These are phyloP conservation scores for Axea sp. DNA, from an alignment of 2,888 invertebrate species.

Conservation along the genomic window DNA sequence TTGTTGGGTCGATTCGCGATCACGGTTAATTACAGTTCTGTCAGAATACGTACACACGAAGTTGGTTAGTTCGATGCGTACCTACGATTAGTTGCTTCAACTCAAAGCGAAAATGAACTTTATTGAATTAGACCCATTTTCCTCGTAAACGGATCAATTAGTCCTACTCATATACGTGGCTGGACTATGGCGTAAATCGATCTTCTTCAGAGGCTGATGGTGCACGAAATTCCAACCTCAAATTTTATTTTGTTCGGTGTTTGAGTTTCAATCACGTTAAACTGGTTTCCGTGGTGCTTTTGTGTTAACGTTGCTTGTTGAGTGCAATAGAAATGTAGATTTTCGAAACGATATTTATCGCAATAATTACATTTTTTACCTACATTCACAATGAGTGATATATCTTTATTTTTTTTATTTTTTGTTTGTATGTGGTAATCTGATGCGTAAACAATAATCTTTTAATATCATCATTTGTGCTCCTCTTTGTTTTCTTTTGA, in stretches of 20 bases:
- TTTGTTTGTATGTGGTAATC: too few species aligned
- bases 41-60: constrained; percentile 61
- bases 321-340: constrained; percentile 15
- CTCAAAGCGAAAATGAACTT: constrained; percentile 66
- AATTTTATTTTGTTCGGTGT: constrained; percentile 36
- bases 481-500: too few species aligned
- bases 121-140: constrained; percentile 66
- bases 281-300: constrained; percentile 35
- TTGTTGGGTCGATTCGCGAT: constrained; percentile 23
- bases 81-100: constrained; percentile 60
- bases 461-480: too few species aligned
- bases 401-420: too few species aligned
- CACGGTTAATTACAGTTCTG: constrained; percentile 56
- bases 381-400: too few species aligned
- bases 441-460: too few species aligned
- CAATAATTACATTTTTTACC: too few species aligned
- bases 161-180: constrained; percentile 54
- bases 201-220: constrained; percentile 52
- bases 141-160: constrained; percentile 61
- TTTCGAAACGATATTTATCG: too few species aligned
- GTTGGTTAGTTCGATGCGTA: constrained; percentile 42
- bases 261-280: constrained; percentile 40
- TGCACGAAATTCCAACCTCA: constrained; percentile 37
- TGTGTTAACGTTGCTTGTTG: constrained; percentile 20
- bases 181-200: constrained; percentile 55